These are phyloP conservation scores for Cliona cf. orientalis DNA, from an alignment of 37 sponge, comb jelly and placozoan species.

Conservation along the genomic window DNA sequence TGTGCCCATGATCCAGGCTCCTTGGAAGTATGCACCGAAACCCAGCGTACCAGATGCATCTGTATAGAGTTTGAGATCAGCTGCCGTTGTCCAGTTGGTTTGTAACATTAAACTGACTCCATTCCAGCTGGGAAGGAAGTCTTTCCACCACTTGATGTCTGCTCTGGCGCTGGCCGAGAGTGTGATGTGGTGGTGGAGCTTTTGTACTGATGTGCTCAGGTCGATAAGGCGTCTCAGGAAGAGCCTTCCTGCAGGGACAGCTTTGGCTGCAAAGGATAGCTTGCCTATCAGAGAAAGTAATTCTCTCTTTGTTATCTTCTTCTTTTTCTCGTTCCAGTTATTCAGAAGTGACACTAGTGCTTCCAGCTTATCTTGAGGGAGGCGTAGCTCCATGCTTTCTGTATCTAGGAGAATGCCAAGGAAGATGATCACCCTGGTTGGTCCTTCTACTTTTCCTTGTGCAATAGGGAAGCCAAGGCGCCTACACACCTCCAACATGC, in stretches of 20 bases:
- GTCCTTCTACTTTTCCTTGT: neutral
- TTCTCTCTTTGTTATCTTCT: constrained; percentile 1
- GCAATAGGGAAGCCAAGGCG: neutral
- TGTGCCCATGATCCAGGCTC: constrained; percentile 25
- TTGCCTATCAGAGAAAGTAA: constrained; percentile 43
- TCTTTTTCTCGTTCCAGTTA: neutral
- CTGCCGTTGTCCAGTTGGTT: constrained; percentile 9
- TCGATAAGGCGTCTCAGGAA: constrained; percentile 43
- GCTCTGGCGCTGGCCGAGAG: constrained; percentile 18
- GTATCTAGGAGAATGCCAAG: neutral
- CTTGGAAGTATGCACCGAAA: constrained; percentile 30
- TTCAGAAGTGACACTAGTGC: neutral
- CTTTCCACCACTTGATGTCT: constrained; percentile 63
- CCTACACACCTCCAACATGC: neutral
- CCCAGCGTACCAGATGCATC: constrained; percentile 58
- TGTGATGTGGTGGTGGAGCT: constrained; percentile 25
- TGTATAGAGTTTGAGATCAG: constrained; percentile 23
- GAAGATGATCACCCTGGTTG: neutral
- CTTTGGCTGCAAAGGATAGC: constrained; percentile 28
- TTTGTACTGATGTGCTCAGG: neutral
- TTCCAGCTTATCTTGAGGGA: neutral
- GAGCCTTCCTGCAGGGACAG: constrained; percentile 37
- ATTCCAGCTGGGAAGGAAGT: constrained; percentile 43
- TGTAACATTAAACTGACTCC: constrained; percentile 13
- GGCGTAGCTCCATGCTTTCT: neutral